Percentiles rank a stretch among this genome's conserved stretches.
Evolutionary conservation across 2,113 vertebrate genomes (phyloP).

Genomic region (Cryptotis parvus): DNA sequence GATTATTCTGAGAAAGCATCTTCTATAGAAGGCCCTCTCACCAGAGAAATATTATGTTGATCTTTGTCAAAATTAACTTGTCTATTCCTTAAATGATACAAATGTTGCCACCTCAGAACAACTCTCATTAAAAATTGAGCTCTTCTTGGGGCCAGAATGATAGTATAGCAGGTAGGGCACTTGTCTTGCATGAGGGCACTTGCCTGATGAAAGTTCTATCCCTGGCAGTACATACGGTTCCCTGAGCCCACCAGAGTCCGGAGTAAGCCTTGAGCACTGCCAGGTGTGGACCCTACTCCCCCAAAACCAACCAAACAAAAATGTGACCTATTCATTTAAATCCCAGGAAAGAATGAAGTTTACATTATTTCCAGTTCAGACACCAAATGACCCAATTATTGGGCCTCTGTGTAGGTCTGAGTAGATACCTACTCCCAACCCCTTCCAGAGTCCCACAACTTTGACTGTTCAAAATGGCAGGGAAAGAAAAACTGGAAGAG

Average conservation of each 20-base stretch:
- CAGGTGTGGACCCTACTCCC: too few relatives aligned
- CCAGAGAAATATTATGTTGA: neutral
- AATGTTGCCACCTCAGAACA: neutral
- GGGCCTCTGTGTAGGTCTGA: neutral
- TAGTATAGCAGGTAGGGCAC: too few relatives aligned
- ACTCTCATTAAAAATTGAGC: neutral
- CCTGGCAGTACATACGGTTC: too few relatives aligned
- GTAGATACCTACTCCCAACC: neutral
- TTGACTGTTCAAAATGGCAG: conserved; percentile 31
- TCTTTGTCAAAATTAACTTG: neutral
- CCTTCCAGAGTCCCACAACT: neutral
- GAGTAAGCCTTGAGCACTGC: too few relatives aligned
- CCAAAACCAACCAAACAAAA: too few relatives aligned
- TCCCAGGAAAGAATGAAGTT: conserved; percentile 4
- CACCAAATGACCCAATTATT: conserved; percentile 28
- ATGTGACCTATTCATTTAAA: neutral
- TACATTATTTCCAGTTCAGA: neutral
- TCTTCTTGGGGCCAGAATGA: neutral
- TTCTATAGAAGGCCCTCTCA: neutral
- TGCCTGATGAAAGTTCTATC: too few relatives aligned
- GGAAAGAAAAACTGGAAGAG: neutral
- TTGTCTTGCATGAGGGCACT: too few relatives aligned
- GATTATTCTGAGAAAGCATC: neutral
- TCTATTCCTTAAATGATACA: neutral
- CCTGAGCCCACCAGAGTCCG: too few relatives aligned